Evolutionary conservation across 1,140 invertebrate species (phyloP), one percentile per base, ranked within the genome.

Genomic region (Andricus grossulariae): DNA sequence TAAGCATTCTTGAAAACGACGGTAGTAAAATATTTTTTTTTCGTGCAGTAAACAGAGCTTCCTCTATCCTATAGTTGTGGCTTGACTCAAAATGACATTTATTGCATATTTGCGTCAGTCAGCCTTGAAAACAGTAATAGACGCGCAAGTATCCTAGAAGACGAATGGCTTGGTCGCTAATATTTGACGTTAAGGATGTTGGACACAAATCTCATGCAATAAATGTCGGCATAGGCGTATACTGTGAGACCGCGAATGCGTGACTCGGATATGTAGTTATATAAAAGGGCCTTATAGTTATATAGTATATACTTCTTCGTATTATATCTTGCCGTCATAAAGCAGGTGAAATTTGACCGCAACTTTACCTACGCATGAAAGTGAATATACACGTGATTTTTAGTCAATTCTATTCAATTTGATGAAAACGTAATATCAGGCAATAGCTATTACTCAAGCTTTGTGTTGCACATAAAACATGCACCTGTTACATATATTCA

Each of bases 11-110:
- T 50, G 45, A 50, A 19, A 72, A 52, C 11, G 71, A 18, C n/a
- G 50, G 71, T 13, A 52, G 50, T 60, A 57, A 76, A 79, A 76
- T 39, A 52, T 39, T 39, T 66, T 66, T 45, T 11, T 55, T 12
- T 19, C 19, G 13, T 55, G n/a, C n/a, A 55, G 25, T 15, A 32
- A 25, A 39, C 15, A 39, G n/a, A 66, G 60, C 60, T 66, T 66
- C 60, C 32, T 32, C 39, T 21, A 15, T 66, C 5, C 39, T 21
- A 15, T 66, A 5, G 2, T 39, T 66, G 60, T 39, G 60, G 25
- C 39, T 66, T 39, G n/a, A 3, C 25, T 39, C 25, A 32, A 32
- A 60, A 16, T 66, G 60, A 39, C 25, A 15, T 66, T 66, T 66
- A 66, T 66, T 66, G 25, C 15, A 39, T 39, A 66, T 66, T 66